Percentiles rank a stretch among this genome's conserved stretches.
These are phyloP conservation scores for Abscondita cerata DNA, from an alignment of 2,888 invertebrate species.

Conservation along the genomic window DNA sequence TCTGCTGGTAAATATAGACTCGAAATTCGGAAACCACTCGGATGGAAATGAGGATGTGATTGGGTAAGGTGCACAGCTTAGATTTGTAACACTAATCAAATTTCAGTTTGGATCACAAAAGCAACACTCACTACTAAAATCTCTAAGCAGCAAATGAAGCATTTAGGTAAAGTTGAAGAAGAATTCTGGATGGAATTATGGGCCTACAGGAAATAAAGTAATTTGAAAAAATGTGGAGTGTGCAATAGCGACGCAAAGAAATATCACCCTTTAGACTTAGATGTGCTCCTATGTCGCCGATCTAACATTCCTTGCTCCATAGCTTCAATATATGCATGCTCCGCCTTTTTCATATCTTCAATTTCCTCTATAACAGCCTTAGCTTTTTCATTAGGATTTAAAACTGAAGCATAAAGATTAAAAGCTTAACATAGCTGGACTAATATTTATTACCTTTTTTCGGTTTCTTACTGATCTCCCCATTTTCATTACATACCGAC, in stretches of 20 bases:
- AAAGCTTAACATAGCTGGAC: background rate
- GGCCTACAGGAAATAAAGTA: too few species aligned
- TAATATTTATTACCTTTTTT: slow-evolving; percentile 38
- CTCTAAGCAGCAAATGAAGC: too few species aligned
- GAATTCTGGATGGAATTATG: too few species aligned
- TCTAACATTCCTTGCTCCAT: slow-evolving; percentile 16
- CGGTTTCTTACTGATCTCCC: slow-evolving; percentile 36
- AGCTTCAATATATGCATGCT: slow-evolving; percentile 28
- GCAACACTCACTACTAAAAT: too few species aligned
- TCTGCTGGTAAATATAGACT: background rate
- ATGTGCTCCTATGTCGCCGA: slow-evolving; percentile 15
- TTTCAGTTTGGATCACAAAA: too few species aligned
- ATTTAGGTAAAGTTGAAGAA: too few species aligned
- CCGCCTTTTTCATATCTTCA: slow-evolving; percentile 50
- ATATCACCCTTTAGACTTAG: slow-evolving; percentile 33
- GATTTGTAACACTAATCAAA: too few species aligned
- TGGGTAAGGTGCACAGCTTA: too few species aligned
- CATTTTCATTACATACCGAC: slow-evolving; percentile 36
- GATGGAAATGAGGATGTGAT: too few species aligned
- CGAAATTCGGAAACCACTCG: too few species aligned
- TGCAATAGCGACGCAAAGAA: background rate
- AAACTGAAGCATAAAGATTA: slow-evolving; percentile 35
- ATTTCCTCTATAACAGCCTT: slow-evolving; percentile 55
- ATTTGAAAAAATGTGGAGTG: too few species aligned
- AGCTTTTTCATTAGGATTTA: slow-evolving; percentile 47